Evolutionary conservation across 2,113 vertebrate genomes (phyloP).

Genomic region (Tachuris rubrigastra): DNA sequence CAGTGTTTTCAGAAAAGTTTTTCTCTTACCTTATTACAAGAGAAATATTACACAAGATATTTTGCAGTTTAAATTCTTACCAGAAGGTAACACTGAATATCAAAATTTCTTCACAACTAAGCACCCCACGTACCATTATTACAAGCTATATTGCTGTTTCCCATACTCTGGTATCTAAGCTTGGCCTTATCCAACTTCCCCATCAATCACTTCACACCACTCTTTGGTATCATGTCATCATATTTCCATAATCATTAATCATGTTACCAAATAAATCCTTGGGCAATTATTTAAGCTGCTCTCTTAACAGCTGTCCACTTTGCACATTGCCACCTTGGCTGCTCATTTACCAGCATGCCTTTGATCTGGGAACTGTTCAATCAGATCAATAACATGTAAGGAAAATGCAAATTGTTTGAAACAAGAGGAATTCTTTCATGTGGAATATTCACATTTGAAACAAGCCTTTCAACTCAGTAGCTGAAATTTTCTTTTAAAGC

Average conservation of each 20-base stretch:
- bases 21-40: neutral
- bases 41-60: neutral
- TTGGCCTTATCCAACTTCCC: conserved; percentile 26
- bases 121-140: neutral
- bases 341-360: conserved; percentile 29
- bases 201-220: conserved; percentile 48
- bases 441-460: conserved; percentile 41
- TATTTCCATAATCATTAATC: conserved; percentile 71
- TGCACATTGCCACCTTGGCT: conserved; percentile 31
- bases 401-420: conserved; percentile 34
- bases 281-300: conserved; percentile 61
- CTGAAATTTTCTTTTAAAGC: neutral
- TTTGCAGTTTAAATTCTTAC: neutral
- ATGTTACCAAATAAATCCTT: conserved; percentile 51
- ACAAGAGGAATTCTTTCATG: conserved; percentile 56
- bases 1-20: neutral
- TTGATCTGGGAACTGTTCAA: conserved; percentile 56
- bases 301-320: conserved; percentile 53
- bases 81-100: neutral
- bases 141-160: neutral
- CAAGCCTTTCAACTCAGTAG: conserved; percentile 43
- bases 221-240: conserved; percentile 53
- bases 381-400: conserved; percentile 48
- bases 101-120: neutral
- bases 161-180: neutral